Conservation (phyloP, 2,888 invertebrate genomes). For the Polyommatus icarus region DNA sequence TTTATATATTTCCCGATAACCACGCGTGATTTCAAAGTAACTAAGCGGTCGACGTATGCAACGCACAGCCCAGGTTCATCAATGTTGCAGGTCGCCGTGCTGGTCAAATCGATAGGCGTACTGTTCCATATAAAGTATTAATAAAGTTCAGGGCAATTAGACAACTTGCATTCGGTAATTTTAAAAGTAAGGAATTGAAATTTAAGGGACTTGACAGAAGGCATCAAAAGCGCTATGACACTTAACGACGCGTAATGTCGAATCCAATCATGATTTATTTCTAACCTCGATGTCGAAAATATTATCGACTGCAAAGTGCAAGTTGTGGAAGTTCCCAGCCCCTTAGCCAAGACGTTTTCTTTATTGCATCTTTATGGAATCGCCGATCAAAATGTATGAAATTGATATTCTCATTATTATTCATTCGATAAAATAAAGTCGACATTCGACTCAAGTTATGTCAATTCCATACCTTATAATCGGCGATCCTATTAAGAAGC, state of each 20-base stretch:
- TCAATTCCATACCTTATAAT: no score
- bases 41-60: background rate
- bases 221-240: background rate
- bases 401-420: no score
- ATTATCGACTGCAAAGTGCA: background rate
- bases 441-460: no score
- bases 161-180: background rate
- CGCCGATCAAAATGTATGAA: no score
- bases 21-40: background rate
- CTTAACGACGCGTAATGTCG: background rate
- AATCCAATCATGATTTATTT: background rate
- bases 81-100: constrained; percentile 47
- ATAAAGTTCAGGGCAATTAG: constrained; percentile 40
- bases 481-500: no score
- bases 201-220: background rate
- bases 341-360: no score
- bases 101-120: constrained; percentile 61
- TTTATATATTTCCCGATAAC: background rate
- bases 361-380: no score
- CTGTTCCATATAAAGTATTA: constrained; percentile 52
- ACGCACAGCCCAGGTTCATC: constrained; percentile 21
- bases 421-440: no score
- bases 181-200: background rate
- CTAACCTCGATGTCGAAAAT: background rate
- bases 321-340: no score